Conservation (phyloP, 1,140 invertebrate species). For the Archegozetes longisetosus region DNA sequence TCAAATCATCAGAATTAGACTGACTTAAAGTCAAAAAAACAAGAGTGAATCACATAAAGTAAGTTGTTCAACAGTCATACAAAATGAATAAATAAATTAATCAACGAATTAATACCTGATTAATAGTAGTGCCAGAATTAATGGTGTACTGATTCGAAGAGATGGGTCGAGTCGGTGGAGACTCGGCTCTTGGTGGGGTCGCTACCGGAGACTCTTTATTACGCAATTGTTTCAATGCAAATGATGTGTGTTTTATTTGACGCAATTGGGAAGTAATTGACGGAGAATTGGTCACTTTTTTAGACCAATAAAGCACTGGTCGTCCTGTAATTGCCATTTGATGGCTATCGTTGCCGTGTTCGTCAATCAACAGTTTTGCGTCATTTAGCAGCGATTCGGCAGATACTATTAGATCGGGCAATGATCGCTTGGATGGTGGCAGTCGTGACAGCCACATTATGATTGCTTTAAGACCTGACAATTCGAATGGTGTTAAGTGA, state of each 20-base stretch:
- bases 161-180: slow-evolving; percentile 9
- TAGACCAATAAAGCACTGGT: slow-evolving; percentile 41
- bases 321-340: slow-evolving; percentile 62
- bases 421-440: slow-evolving; percentile 71
- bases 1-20: too few species aligned
- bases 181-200: slow-evolving; percentile 3
- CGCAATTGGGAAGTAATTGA: not conserved
- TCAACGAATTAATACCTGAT: too few species aligned
- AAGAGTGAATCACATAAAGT: too few species aligned
- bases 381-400: slow-evolving; percentile 75
- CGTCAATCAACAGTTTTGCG: slow-evolving; percentile 59
- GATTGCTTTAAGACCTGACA: slow-evolving; percentile 53
- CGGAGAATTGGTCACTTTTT: not conserved
- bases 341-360: slow-evolving; percentile 68
- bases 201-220: not conserved
- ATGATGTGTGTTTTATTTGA: slow-evolving; percentile 1
- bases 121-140: slow-evolving; percentile 1
- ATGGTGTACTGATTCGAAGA: slow-evolving; percentile 10
- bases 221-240: not conserved
- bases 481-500: slow-evolving; percentile 22
- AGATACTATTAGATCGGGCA: slow-evolving; percentile 76
- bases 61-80: too few species aligned
- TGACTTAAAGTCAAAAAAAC: too few species aligned
- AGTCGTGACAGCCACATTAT: slow-evolving; percentile 76
- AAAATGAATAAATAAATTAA: too few species aligned